A percentile compares a stretch with the other conserved stretches of the same genome.
Conservation (phyloP, 1,140 invertebrate species). For the Andricus grossulariae region DNA sequence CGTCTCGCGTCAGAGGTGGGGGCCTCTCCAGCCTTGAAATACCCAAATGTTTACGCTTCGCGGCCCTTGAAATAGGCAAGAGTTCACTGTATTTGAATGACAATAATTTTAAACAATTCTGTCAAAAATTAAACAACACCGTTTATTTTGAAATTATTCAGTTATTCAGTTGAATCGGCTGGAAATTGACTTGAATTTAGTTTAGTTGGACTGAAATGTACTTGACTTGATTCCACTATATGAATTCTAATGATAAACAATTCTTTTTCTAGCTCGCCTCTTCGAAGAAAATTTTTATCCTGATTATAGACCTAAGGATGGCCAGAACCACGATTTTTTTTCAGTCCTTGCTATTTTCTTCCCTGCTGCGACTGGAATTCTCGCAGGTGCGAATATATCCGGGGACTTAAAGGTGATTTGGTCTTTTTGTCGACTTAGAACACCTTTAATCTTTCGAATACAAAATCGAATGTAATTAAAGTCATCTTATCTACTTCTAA, state of each 20-base stretch:
- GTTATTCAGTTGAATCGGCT: too few species aligned
- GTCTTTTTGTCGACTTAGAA: conserved; percentile 42
- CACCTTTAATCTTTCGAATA: conserved; percentile 32
- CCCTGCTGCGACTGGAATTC: conserved; percentile 96
- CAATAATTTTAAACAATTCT: too few species aligned
- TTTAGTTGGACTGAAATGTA: too few species aligned
- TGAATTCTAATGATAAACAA: conserved; percentile 32
- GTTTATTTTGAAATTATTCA: too few species aligned
- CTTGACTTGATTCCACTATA: background rate
- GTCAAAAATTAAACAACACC: too few species aligned
- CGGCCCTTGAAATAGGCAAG: too few species aligned
- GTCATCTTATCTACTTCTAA: too few species aligned
- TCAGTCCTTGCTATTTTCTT: conserved; percentile 98
- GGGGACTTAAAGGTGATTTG: conserved; percentile 88
- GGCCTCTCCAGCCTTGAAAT: too few species aligned
- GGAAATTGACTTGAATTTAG: too few species aligned
- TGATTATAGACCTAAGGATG: conserved; percentile 84
- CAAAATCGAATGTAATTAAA: background rate
- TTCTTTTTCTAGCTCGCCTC: conserved; percentile 79
- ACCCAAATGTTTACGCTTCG: too few species aligned
- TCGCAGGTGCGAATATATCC: conserved; percentile 95
- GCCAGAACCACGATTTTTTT: conserved; percentile 89
- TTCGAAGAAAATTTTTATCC: conserved; percentile 84
- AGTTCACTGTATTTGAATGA: too few species aligned
- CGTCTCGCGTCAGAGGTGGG: too few species aligned